phyloP scores from a whole-genome alignment of 2,888 invertebrate species.

The Folsomia candida region DNA sequence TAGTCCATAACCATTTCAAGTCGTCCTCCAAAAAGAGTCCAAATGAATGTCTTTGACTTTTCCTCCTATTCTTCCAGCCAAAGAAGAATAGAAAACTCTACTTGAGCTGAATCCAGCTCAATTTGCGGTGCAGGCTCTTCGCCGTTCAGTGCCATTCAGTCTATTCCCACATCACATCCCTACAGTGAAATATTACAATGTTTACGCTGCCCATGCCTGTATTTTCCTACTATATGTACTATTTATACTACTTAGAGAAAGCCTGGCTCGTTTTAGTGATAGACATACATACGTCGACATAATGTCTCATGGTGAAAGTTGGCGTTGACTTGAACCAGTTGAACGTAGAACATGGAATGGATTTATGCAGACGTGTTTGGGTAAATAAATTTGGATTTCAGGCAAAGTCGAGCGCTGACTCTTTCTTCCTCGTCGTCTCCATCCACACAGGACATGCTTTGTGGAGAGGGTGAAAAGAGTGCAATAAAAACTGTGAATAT shows the following conservation, averaged over 20 bases:
- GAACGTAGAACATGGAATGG: not conserved
- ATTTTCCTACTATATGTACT: too few relatives aligned
- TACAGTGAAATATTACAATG: not conserved
- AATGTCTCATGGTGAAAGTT: not conserved
- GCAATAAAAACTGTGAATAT: not conserved
- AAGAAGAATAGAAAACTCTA: not conserved
- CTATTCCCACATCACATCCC: not conserved
- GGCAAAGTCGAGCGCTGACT: not conserved
- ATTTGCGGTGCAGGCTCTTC: not conserved
- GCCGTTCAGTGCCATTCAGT: not conserved
- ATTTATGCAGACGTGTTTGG: not conserved
- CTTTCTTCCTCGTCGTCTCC: not conserved
- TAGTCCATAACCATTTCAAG: too few relatives aligned
- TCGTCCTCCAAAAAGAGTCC: not conserved
- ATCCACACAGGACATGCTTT: not conserved
- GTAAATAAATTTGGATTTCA: conserved; percentile 19
- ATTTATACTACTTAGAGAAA: too few relatives aligned
- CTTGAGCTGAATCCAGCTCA: not conserved
- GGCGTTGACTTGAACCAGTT: not conserved
- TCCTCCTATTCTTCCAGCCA: not conserved
- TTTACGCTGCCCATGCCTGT: not conserved
- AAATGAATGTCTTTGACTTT: not conserved
- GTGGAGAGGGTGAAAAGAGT: not conserved
- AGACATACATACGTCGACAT: too few relatives aligned
- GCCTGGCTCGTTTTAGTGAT: too few relatives aligned